Percentiles rank a stretch among this genome's conserved stretches.
These are phyloP conservation scores for Pentalonia nigronervosa DNA, from an alignment of 1,140 invertebrate species.

Conservation along the genomic window DNA sequence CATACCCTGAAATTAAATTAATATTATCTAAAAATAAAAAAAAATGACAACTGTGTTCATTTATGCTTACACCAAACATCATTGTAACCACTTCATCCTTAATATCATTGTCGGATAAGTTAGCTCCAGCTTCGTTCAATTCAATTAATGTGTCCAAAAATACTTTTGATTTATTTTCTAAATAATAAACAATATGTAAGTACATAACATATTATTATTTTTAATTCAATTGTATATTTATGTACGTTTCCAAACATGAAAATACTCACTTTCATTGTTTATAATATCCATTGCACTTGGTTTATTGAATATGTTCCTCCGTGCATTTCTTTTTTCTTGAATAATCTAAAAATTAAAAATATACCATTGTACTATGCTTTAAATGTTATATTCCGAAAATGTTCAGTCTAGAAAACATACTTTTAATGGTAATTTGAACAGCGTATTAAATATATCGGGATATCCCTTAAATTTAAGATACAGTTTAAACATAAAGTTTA, in stretches of 20 bases:
- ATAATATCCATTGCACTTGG: no score
- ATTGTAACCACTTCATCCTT: slow-evolving; percentile 70
- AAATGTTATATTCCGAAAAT: no score
- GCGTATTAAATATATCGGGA: not conserved
- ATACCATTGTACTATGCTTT: no score
- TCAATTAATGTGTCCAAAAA: slow-evolving; percentile 73
- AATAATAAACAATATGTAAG: not conserved
- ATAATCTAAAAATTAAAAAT: slow-evolving; percentile 13
- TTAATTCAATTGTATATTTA: no score
- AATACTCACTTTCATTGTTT: not conserved
- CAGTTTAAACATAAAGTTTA: slow-evolving; percentile 59
- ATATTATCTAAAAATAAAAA: no score
- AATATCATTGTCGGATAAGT: slow-evolving; percentile 69
- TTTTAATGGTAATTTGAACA: slow-evolving; percentile 57
- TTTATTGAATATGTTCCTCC: not conserved
- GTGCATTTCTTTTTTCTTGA: not conserved
- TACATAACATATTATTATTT: no score
- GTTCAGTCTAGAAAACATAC: no score
- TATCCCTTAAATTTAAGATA: slow-evolving; percentile 58
- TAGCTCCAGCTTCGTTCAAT: slow-evolving; percentile 64
- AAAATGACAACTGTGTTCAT: no score
- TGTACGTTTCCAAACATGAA: not conserved
- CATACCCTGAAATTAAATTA: slow-evolving; percentile 68
- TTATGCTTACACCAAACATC: slow-evolving; percentile 37
- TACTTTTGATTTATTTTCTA: not conserved